Evolutionary conservation across 2,888 invertebrate species (phyloP), one percentile per base, ranked within the genome.

Genomic region (Cataglyphis livida): DNA sequence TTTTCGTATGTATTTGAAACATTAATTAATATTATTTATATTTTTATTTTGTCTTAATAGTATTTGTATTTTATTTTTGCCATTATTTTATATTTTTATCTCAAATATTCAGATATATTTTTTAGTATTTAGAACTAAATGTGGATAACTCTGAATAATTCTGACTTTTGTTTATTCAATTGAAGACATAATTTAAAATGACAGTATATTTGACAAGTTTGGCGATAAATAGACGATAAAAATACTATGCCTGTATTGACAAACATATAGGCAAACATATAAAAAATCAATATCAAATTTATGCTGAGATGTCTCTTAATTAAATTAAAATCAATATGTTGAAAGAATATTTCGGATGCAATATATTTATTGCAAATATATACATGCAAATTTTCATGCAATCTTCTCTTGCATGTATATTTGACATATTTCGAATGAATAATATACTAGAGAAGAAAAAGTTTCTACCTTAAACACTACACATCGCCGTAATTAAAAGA

Each of bases 401-500:
- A n/a, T 38, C 10, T 64, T 64, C 15, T 21, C 21, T 0, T 41
- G 25, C 32, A 25, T 15, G 12, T 25, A 57, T 57, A 57, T 57
- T 25, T 25, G 18, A 48, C 48, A 48, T 18, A 48, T 48, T 18
- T 48, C 5, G 48, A 48, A 48, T 18, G 5, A 48, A 48, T 48
- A 48, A 48, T 18, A 18, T 21, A 25, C 7, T 48, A n/a, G 15
- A 51, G 28, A 51, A 44, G 25, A 68, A 68, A 44, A n/a, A 0
- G 38, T 25, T 35, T 35, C 9, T 10, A 10, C 38, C 38, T 38
- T 21, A 48, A 57, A 61, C 57, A 61, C 81, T 75, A 28, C 85
- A 84, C 68, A 82, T 79, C 21, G 68, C 70, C 82, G 85, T 84
- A 84, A 88, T 82, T 68, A 76, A 54, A 64, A 79, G 81, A 82